Percentiles rank a stretch among this genome's conserved stretches.
Conservation (phyloP, 2,797 vertebrate genomes). For the Xiphorhynchus erythropygius region DNA sequence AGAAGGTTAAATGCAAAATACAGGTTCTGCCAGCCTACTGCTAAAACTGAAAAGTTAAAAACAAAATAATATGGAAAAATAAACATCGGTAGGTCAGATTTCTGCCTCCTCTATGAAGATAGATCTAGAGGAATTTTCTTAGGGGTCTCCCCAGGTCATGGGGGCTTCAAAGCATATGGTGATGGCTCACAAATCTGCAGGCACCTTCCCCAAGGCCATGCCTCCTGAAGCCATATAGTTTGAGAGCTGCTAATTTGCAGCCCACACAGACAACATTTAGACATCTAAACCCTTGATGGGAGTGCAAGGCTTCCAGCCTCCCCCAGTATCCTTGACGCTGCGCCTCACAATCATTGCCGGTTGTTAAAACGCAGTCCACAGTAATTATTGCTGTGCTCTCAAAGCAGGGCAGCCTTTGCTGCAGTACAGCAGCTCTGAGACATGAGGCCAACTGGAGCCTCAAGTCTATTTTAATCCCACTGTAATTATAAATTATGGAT, state of each 20-base stretch:
- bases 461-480: constrained; percentile 34
- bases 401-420: background rate
- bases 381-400: background rate
- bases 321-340: background rate
- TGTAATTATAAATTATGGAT: constrained; percentile 52
- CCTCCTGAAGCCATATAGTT: background rate
- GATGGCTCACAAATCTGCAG: background rate
- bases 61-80: background rate
- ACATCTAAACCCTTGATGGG: background rate
- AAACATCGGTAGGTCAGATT: background rate
- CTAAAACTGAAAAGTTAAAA: background rate
- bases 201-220: background rate
- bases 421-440: constrained; percentile 16
- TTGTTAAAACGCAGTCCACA: background rate
- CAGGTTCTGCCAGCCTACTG: fast-evolving
- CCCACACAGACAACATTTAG: constrained; percentile 14
- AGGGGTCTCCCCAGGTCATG: background rate
- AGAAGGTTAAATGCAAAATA: background rate
- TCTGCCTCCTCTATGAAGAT: background rate
- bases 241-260: constrained; percentile 12
- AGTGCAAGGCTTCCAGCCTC: background rate
- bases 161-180: background rate
- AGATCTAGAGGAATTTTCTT: background rate
- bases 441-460: constrained; percentile 2
- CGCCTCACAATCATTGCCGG: background rate